A percentile compares a stretch with the other conserved stretches of the same genome.
Evolutionary conservation across 2,797 vertebrate species (phyloP).

Genomic region (Emys orbicularis): DNA sequence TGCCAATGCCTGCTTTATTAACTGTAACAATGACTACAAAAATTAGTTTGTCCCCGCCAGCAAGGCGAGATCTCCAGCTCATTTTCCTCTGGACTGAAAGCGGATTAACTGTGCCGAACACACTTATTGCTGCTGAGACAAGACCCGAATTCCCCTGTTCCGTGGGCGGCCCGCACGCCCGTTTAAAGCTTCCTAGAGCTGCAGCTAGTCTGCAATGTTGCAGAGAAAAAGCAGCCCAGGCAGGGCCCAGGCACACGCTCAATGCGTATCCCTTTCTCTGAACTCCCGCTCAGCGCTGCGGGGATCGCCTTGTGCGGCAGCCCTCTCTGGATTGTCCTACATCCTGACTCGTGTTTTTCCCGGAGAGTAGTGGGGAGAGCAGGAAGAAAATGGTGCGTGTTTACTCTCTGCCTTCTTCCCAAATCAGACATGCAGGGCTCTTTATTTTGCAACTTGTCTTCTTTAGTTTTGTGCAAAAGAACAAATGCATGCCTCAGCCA

Average conservation of each 20-base stretch:
- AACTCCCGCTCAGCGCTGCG: neutral
- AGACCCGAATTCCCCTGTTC: neutral
- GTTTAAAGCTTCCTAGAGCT: neutral
- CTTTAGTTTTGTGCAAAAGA: neutral
- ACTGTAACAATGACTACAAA: neutral
- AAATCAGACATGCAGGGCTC: neutral
- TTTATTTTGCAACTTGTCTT: neutral
- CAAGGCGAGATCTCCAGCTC: neutral
- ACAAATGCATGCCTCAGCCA: neutral
- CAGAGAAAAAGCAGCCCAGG: neutral
- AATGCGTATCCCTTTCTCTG: neutral
- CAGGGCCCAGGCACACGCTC: too few species aligned
- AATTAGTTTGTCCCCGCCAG: neutral
- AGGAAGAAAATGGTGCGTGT: neutral
- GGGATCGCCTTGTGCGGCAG: neutral
- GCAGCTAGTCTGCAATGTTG: too few species aligned
- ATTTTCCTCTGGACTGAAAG: neutral
- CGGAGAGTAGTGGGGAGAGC: neutral
- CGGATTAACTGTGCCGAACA: too few species aligned
- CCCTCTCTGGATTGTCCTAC: neutral
- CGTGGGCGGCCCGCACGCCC: neutral
- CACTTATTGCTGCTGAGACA: neutral
- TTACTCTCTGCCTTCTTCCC: neutral
- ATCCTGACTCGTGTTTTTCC: neutral
- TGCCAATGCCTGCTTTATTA: neutral